Percentiles rank a stretch among this genome's conserved stretches.
These are phyloP conservation scores for Diplolepis rosae DNA, from an alignment of 2,888 invertebrate species.

Conservation along the genomic window DNA sequence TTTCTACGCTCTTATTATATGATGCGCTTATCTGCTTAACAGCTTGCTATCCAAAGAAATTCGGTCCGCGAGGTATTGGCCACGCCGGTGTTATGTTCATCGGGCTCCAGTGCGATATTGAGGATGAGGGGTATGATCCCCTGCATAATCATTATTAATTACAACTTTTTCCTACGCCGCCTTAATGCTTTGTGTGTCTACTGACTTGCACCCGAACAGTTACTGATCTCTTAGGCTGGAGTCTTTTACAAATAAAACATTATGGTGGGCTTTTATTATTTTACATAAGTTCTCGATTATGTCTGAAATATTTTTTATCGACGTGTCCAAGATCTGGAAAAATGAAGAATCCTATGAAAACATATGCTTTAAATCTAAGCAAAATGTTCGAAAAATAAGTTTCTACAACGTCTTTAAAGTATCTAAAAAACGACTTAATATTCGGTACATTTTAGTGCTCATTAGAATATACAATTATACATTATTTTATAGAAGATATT, in stretches of 20 bases:
- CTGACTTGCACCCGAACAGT: constrained; percentile 38
- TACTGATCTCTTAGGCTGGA: background rate
- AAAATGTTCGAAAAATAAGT: too few species aligned
- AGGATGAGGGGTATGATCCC: constrained; percentile 76
- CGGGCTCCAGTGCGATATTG: constrained; percentile 90
- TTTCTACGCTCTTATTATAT: constrained; percentile 63
- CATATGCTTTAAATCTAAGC: too few species aligned
- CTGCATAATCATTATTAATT: constrained; percentile 41
- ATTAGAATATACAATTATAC: background rate
- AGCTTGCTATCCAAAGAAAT: constrained; percentile 97
- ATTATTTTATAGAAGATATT: too few species aligned
- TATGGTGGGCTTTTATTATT: too few species aligned
- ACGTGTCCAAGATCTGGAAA: too few species aligned
- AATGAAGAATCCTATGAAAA: too few species aligned
- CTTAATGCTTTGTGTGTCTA: constrained; percentile 60
- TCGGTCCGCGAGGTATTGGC: constrained; percentile 95
- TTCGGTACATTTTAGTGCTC: too few species aligned
- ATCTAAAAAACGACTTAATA: too few species aligned
- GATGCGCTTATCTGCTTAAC: constrained; percentile 73
- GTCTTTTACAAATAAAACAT: background rate
- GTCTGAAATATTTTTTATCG: too few species aligned
- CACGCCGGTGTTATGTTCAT: constrained; percentile 91
- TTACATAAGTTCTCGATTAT: too few species aligned
- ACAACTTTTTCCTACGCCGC: constrained; percentile 42
- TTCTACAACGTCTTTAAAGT: too few species aligned